These are phyloP conservation scores for Melanotaenia parkinsoni DNA, from an alignment of 2,797 vertebrate genomes.

Conservation along the genomic window DNA sequence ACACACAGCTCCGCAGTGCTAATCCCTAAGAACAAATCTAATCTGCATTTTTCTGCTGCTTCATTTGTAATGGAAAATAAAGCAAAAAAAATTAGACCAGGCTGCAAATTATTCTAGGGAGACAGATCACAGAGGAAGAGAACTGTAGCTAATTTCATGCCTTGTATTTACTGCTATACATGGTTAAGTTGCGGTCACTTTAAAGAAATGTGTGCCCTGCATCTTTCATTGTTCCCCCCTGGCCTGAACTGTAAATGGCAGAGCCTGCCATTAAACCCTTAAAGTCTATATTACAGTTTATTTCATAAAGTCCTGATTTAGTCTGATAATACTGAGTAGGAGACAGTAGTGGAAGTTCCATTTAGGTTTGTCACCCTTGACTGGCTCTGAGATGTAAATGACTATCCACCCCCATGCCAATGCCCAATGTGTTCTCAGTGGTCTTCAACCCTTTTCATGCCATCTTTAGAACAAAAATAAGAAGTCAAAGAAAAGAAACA, in stretches of 20 bases:
- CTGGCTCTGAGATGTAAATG: constrained; percentile 70
- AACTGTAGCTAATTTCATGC: constrained; percentile 79
- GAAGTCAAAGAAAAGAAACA: background rate
- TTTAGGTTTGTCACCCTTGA: constrained; percentile 68
- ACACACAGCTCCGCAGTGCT: constrained; percentile 29
- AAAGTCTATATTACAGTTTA: constrained; percentile 64
- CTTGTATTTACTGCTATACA: constrained; percentile 75
- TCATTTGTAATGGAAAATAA: constrained; percentile 60
- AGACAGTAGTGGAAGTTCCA: constrained; percentile 69
- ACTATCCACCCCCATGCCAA: constrained; percentile 55
- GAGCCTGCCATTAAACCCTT: constrained; percentile 41
- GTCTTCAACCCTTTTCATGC: constrained; percentile 55
- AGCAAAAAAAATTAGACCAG: constrained; percentile 34
- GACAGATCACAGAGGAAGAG: constrained; percentile 61
- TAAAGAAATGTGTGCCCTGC: constrained; percentile 60
- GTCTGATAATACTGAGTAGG: constrained; percentile 61
- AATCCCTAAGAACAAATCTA: constrained; percentile 51
- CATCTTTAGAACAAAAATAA: constrained; percentile 26
- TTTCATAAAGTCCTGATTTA: constrained; percentile 65
- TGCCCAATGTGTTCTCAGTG: constrained; percentile 26
- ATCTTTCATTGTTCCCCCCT: constrained; percentile 47
- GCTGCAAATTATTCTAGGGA: constrained; percentile 44
- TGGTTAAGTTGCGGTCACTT: constrained; percentile 62
- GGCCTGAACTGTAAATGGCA: constrained; percentile 16
- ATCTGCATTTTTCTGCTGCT: constrained; percentile 62